Evolutionary conservation across 2,113 vertebrate genomes (phyloP).

Genomic region (Bostrychus sinensis): DNA sequence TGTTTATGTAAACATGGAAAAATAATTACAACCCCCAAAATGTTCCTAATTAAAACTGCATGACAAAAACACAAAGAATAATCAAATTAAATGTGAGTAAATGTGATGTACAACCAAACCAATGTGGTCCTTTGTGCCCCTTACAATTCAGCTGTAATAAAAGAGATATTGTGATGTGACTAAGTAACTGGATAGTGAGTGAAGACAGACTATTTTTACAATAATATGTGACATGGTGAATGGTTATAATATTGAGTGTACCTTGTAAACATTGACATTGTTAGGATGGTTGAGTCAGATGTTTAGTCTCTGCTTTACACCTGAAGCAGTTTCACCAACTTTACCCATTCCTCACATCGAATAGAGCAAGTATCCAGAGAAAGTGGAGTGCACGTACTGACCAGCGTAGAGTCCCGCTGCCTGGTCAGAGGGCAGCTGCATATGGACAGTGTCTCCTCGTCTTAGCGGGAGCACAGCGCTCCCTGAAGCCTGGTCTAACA

Average conservation of each 20-base stretch:
- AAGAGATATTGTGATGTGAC: not conserved
- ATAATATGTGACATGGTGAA: constrained; percentile 13
- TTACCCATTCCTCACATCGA: constrained; percentile 82
- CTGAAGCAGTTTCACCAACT: too few relatives aligned
- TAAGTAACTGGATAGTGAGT: constrained; percentile 1
- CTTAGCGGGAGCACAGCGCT: constrained; percentile 90
- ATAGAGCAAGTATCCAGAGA: constrained; percentile 98
- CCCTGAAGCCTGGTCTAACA: constrained; percentile 95
- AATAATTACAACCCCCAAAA: constrained; percentile 25
- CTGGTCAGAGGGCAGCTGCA: constrained; percentile 96
- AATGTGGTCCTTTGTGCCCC: constrained; percentile 33
- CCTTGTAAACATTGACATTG: constrained; percentile 19
- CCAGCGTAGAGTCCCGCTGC: constrained; percentile 95
- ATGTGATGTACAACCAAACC: constrained; percentile 23
- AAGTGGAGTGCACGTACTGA: constrained; percentile 95
- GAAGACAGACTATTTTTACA: constrained; percentile 18
- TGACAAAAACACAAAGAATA: constrained; percentile 2
- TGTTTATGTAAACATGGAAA: constrained; percentile 11
- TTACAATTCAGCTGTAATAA: constrained; percentile 32
- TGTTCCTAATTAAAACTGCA: constrained; percentile 11
- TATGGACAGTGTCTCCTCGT: constrained; percentile 88
- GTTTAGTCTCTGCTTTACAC: constrained; percentile 10
- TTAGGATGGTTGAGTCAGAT: constrained; percentile 13
- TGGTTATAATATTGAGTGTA: constrained; percentile 40
- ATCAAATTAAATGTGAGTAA: constrained; percentile 17